Conservation (phyloP, 2,797 vertebrate species). For the Nyctalus aviator region DNA sequence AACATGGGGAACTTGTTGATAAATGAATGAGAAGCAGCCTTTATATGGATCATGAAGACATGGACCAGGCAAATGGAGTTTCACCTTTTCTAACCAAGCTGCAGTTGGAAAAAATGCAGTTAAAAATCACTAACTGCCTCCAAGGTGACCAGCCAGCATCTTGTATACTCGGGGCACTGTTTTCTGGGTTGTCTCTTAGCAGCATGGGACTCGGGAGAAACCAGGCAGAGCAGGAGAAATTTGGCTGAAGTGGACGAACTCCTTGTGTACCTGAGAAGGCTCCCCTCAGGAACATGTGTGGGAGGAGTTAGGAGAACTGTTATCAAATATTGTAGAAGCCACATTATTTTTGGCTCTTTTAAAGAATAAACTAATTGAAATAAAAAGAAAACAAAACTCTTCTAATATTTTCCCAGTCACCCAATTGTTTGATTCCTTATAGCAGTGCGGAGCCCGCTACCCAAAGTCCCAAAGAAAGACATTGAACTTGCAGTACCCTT, state of each 20-base stretch:
- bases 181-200: not conserved
- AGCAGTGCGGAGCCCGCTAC: not conserved
- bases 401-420: not conserved
- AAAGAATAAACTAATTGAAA: not conserved
- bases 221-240: not conserved
- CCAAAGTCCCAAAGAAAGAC: not conserved
- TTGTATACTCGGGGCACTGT: not conserved
- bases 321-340: not conserved
- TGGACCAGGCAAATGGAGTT: not conserved
- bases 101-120: not conserved
- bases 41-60: not conserved
- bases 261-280: not conserved
- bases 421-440: not conserved
- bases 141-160: not conserved
- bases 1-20: not conserved
- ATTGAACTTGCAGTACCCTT: not conserved
- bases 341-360: not conserved
- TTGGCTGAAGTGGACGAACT: not conserved
- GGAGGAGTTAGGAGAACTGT: not conserved
- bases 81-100: conserved; percentile 10
- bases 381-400: not conserved
- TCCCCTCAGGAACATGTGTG: not conserved
- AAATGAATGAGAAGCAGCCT: not conserved
- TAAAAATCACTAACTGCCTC: conserved; percentile 26
- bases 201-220: not conserved